A percentile compares a stretch with the other conserved stretches of the same genome.
These are phyloP conservation scores for Lydus trimaculatus DNA, from an alignment of 2,888 invertebrate species.

Conservation along the genomic window DNA sequence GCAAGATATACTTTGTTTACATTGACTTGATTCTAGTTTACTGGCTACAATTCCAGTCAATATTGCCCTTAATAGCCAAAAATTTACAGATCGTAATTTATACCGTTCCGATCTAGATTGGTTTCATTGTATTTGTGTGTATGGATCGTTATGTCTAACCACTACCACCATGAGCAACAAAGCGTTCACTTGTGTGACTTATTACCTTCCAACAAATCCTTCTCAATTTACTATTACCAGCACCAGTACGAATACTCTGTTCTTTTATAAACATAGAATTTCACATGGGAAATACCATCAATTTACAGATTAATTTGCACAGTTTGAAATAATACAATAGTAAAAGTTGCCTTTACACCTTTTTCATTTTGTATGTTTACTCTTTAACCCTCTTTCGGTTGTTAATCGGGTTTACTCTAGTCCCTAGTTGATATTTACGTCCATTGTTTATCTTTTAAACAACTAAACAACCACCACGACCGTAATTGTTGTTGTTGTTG, in stretches of 20 bases:
- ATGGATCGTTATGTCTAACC: too few species aligned
- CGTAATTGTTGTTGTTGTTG: too few species aligned
- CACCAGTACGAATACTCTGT: too few species aligned
- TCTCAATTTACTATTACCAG: constrained; percentile 18
- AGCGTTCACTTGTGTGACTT: constrained; percentile 49
- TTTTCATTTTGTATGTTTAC: not conserved
- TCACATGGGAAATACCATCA: constrained; percentile 20
- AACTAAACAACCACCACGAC: not conserved
- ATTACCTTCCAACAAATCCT: constrained; percentile 39
- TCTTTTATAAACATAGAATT: too few species aligned
- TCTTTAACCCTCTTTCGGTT: not conserved
- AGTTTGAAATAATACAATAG: not conserved
- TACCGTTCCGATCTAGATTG: not conserved
- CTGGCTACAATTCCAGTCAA: too few species aligned
- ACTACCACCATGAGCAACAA: constrained; percentile 43
- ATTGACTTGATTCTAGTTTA: too few species aligned
- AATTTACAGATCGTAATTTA: not conserved
- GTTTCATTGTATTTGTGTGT: not conserved
- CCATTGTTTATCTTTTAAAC: not conserved
- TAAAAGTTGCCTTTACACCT: not conserved
- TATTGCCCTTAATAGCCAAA: not conserved
- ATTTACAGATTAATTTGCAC: constrained; percentile 4
- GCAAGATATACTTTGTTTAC: too few species aligned
- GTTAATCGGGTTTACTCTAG: not conserved
- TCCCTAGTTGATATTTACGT: not conserved